Evolutionary conservation across 2,797 vertebrate species (phyloP), one percentile per base, ranked within the genome.

Genomic region (Molossus alvarezi): DNA sequence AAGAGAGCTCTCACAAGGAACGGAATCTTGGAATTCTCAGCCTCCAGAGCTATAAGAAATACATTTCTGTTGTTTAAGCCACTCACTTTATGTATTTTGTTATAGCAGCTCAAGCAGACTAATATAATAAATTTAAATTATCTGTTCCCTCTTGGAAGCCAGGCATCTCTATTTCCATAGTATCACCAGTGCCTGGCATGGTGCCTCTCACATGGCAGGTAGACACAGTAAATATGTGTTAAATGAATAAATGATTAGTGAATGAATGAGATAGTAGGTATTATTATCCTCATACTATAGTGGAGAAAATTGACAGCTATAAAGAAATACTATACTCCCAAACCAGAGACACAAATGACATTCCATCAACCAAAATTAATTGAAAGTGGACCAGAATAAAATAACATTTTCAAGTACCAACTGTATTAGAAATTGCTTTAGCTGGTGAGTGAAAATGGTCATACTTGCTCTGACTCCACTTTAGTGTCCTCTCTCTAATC

Each of bases 301-400:
- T 14, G 11, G 73, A 80, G 69, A 79, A 89, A 77, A 67, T 33
- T 14, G 64, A 69, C 8, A 80, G 21, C 6, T 90, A 13, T 71
- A 72, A 89, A 89, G 76, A 83, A 17, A 29, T 64, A 48, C 3
- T 60, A 48, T 71, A 60, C 57, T 69, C 55, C 83, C 25, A 60
- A 45, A 55, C 45, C 37, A 53, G 75, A 77, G 69, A 27, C 45
- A 58, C 84, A 93, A 64, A 83, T 72, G 45, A 13, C 25, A 79
- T 79, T 94, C 87, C 58, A 51, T 69, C 85, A 69, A 88, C 23
- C 17, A 83, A 91, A 86, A 69, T 73, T 89, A 91, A 85, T 27
- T 67, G 76, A 93, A 93, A 95, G 62, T 62, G 57, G 73, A n/a
- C 29, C 9, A 62, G 33, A 71, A 82, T 93, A 57, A 95, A 83